Evolutionary conservation across 2,888 invertebrate species (phyloP).

Genomic region (Cartodere bifasciata): DNA sequence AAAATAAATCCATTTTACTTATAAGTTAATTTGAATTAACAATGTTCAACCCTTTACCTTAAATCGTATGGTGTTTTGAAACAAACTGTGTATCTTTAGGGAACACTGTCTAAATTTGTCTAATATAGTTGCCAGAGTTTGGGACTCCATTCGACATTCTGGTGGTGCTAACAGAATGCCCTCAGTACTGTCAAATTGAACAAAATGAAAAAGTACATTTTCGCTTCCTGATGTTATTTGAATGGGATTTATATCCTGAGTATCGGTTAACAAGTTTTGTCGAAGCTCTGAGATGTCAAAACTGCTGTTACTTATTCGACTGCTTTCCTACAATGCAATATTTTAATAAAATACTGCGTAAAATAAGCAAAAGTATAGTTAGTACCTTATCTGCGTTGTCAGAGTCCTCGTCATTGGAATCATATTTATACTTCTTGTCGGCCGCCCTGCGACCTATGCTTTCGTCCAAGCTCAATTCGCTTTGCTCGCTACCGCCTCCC

Average conservation of each 20-base stretch:
- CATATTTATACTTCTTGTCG: constrained; percentile 39
- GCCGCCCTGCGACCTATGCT: constrained; percentile 50
- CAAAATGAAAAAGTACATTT: constrained; percentile 63
- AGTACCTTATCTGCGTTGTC: constrained; percentile 58
- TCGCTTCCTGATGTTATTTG: constrained; percentile 55
- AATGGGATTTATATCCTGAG: constrained; percentile 46
- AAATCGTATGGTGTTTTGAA: constrained; percentile 55
- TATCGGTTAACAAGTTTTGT: constrained; percentile 58
- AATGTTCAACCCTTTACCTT: constrained; percentile 30
- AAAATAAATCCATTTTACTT: constrained; percentile 14
- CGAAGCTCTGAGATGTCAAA: constrained; percentile 58
- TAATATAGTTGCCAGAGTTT: constrained; percentile 39
- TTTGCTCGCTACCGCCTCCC: constrained; percentile 47
- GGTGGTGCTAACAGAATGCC: constrained; percentile 57
- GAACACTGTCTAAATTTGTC: constrained; percentile 58
- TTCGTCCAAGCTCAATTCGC: constrained; percentile 57
- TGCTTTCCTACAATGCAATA: constrained; percentile 43
- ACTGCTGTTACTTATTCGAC: constrained; percentile 48
- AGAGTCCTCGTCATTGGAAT: constrained; percentile 61
- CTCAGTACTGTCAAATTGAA: constrained; percentile 57
- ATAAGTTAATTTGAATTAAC: neutral
- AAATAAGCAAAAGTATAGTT: constrained; percentile 17
- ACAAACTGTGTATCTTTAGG: constrained; percentile 56
- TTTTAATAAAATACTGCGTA: neutral
- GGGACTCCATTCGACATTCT: constrained; percentile 25